Evolutionary conservation across 2,888 invertebrate genomes (phyloP).

Genomic region (Chesias legatella): DNA sequence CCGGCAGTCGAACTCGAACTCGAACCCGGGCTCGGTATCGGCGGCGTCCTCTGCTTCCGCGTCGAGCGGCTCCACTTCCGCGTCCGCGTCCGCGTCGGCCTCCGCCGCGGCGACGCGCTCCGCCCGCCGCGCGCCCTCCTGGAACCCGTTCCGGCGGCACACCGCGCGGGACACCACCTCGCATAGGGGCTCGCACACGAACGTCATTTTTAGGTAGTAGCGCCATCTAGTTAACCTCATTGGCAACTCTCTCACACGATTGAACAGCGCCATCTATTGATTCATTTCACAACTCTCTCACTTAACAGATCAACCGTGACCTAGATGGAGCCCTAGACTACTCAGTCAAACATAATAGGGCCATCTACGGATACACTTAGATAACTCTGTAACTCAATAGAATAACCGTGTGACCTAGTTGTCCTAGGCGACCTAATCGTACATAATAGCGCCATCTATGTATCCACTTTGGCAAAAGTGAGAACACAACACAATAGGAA

Average conservation of each 20-base stretch:
- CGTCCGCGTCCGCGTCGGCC: slow-evolving; percentile 60
- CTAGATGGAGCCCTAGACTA: no score
- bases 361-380: no score
- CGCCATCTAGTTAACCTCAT: slow-evolving; percentile 24
- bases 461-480: no score
- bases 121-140: slow-evolving; percentile 77
- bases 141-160: slow-evolving; percentile 88
- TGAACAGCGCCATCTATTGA: slow-evolving; percentile 23
- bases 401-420: no score
- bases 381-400: no score
- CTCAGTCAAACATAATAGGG: no score
- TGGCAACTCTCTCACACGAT: no score
- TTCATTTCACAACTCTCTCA: not conserved
- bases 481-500: no score
- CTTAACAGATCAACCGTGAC: not conserved
- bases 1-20: slow-evolving; percentile 55
- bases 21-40: slow-evolving; percentile 71
- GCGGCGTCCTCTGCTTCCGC: slow-evolving; percentile 69
- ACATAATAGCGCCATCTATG: no score
- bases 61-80: slow-evolving; percentile 63
- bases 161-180: slow-evolving; percentile 77
- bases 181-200: slow-evolving; percentile 65
- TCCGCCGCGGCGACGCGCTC: slow-evolving; percentile 59
- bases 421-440: no score
- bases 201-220: slow-evolving; percentile 79